phyloP scores from a whole-genome alignment of 2,113 vertebrate species.

The Donacobius atricapilla region DNA sequence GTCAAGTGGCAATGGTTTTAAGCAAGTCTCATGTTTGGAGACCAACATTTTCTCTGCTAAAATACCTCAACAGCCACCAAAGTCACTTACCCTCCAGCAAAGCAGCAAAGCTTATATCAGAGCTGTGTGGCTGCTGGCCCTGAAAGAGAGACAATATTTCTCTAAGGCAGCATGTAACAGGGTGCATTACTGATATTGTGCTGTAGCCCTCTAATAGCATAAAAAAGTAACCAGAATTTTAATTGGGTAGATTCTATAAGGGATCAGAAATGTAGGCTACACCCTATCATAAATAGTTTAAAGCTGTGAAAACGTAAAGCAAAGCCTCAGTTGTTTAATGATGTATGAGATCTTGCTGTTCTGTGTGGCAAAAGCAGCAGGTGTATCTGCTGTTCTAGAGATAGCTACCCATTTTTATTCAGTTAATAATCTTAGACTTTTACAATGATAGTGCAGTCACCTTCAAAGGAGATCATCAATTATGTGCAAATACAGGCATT shows the following conservation, averaged over 20 bases:
- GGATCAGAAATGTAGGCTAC: slow-evolving; percentile 48
- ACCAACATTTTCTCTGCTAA: not conserved
- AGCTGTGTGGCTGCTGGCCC: not conserved
- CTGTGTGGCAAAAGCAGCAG: not conserved
- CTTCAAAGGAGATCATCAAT: slow-evolving; percentile 54
- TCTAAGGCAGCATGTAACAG: not conserved
- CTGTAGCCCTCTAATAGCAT: slow-evolving; percentile 28
- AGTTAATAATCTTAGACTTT: slow-evolving; percentile 59
- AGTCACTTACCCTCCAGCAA: slow-evolving; percentile 54
- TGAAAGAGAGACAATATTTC: slow-evolving; percentile 14
- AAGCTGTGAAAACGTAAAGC: slow-evolving; percentile 53
- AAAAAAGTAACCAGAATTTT: slow-evolving; percentile 58
- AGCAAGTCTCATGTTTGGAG: not conserved
- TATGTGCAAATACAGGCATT: not conserved
- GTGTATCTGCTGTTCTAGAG: slow-evolving; percentile 40
- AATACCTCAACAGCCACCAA: not conserved
- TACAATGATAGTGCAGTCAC: slow-evolving; percentile 42
- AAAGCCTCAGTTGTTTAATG: slow-evolving; percentile 59
- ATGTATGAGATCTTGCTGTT: slow-evolving; percentile 47
- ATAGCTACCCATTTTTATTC: slow-evolving; percentile 33
- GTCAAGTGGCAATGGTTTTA: not conserved
- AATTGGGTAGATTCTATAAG: slow-evolving; percentile 53
- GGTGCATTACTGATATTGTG: slow-evolving; percentile 29
- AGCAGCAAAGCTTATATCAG: slow-evolving; percentile 10
- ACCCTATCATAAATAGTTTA: slow-evolving; percentile 63